Conservation (phyloP, 1,140 invertebrate genomes). For the Dinoponera quadriceps region DNA sequence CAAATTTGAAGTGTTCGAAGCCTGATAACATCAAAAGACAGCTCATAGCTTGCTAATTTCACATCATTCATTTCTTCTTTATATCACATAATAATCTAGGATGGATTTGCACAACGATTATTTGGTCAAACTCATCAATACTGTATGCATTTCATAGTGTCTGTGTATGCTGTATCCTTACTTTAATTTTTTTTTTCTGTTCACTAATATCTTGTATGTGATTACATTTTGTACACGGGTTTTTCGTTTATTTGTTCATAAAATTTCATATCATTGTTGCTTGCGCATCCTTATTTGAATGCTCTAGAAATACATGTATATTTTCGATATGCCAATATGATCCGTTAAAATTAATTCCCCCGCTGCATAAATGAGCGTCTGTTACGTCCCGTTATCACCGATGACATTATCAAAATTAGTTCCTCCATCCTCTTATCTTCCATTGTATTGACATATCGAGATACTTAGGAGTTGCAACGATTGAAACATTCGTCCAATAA, state of each 20-base stretch:
- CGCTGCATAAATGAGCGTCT: background rate
- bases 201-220: background rate
- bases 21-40: too few relatives aligned
- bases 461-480: constrained; percentile 12
- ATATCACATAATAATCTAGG: background rate
- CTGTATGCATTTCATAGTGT: constrained; percentile 69
- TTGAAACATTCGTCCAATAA: constrained; percentile 53
- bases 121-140: background rate
- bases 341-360: background rate
- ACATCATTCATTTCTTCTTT: background rate
- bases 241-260: too few relatives aligned
- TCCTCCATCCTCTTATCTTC: background rate
- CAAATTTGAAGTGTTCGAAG: too few relatives aligned
- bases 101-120: background rate
- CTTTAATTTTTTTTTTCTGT: constrained; percentile 53
- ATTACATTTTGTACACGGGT: too few relatives aligned
- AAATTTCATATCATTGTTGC: constrained; percentile 69
- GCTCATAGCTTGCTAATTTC: background rate
- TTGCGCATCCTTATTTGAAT: constrained; percentile 71
- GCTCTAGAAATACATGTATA: constrained; percentile 34
- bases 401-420: constrained; percentile 13
- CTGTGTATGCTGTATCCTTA: constrained; percentile 65
- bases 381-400: background rate
- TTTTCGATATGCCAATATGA: constrained; percentile 51
- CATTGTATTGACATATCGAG: constrained; percentile 59